phyloP scores from a whole-genome alignment of 2,888 invertebrate genomes.

The Scaptomyza caliginosa region DNA sequence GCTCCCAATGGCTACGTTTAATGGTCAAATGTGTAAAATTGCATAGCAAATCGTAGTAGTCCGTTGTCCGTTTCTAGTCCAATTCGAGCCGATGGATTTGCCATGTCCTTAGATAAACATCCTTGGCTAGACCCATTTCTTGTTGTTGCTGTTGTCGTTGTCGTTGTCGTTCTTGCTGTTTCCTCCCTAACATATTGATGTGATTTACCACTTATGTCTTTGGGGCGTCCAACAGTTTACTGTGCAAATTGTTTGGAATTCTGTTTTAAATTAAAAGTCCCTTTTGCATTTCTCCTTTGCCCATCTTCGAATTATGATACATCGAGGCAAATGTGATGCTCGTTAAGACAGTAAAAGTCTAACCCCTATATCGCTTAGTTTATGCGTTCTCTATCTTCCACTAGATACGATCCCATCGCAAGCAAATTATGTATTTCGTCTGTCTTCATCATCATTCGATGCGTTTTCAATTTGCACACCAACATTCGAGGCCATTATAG shows the following conservation, averaged over 20 bases:
- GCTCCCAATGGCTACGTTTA: constrained; percentile 81
- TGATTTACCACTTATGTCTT: constrained; percentile 81
- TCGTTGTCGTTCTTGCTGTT: constrained; percentile 23
- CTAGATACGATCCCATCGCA: constrained; percentile 37
- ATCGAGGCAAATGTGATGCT: constrained; percentile 48
- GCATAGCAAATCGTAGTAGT: constrained; percentile 76
- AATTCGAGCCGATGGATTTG: constrained; percentile 38
- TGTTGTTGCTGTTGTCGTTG: constrained; percentile 24
- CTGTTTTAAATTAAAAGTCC: constrained; percentile 70
- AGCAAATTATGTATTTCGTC: constrained; percentile 35
- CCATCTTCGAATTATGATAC: constrained; percentile 38
- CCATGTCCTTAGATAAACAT: constrained; percentile 72
- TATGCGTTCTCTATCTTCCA: constrained; percentile 32
- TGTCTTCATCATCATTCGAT: constrained; percentile 13
- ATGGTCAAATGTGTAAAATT: constrained; percentile 82
- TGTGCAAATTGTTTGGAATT: constrained; percentile 78
- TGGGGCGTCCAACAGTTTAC: constrained; percentile 70
- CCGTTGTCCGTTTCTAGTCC: constrained; percentile 8
- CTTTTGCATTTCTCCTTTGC: not conserved
- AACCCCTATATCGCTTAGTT: constrained; percentile 49
- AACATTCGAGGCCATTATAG: not conserved
- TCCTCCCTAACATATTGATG: constrained; percentile 77
- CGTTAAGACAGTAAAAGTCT: constrained; percentile 50
- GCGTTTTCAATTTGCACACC: constrained; percentile 36
- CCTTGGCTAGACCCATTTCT: constrained; percentile 2